These are phyloP conservation scores for Coturnix japonica DNA, from an alignment of 2,113 vertebrate genomes.

Conservation along the genomic window DNA sequence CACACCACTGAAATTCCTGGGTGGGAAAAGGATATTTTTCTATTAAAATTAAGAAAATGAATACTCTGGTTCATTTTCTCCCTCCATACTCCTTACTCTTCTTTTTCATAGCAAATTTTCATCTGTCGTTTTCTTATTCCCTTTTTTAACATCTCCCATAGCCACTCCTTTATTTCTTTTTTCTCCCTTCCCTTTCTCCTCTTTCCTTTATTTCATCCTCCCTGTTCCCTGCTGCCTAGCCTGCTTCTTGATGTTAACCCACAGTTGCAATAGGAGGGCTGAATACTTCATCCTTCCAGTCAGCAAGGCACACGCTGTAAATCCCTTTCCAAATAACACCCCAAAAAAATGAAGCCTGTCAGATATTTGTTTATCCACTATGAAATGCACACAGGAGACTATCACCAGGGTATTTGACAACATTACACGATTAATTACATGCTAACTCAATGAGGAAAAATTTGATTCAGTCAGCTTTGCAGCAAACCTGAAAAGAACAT, in stretches of 20 bases:
- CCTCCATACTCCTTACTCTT: not conserved
- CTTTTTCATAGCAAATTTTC: not conserved
- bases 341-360: not conserved
- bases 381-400: slow-evolving; percentile 8
- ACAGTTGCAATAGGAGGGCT: not conserved
- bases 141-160: not conserved
- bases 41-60: not conserved
- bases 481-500: slow-evolving; percentile 22
- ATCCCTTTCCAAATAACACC: not conserved
- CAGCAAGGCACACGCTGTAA: not conserved
- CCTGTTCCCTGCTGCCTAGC: not conserved
- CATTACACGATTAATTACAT: not conserved
- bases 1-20: slow-evolving; percentile 31
- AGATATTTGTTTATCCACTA: slow-evolving; percentile 34
- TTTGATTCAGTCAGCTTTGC: slow-evolving; percentile 37
- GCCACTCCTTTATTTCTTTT: not conserved
- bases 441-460: slow-evolving; percentile 22
- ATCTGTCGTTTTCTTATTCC: not conserved
- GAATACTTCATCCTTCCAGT: not conserved
- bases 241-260: not conserved
- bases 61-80: not conserved
- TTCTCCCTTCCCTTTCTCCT: not conserved
- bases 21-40: slow-evolving; percentile 23
- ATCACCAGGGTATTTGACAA: slow-evolving; percentile 46
- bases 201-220: not conserved